Conservation (phyloP, 2,797 vertebrate genomes). For the Hydrophis major region DNA sequence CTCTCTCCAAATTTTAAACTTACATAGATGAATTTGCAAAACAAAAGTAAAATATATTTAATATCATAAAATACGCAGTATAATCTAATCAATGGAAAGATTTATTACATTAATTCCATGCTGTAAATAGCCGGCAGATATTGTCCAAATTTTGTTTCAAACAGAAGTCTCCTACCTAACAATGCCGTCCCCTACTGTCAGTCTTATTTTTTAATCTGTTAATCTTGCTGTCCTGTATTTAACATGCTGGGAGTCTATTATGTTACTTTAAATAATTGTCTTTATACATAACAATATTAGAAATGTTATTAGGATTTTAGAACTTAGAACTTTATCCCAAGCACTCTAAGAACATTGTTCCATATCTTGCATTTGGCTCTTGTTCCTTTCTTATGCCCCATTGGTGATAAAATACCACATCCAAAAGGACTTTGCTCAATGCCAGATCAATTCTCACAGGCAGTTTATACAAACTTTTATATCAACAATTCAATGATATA, state of each 20-base stretch:
- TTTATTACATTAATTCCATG: not conserved
- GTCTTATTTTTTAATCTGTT: not conserved
- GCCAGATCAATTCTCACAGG: not conserved
- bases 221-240: not conserved
- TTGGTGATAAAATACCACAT: not conserved
- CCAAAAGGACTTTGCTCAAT: not conserved
- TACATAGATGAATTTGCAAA: constrained; percentile 16
- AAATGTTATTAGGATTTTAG: not conserved
- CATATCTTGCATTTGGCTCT: not conserved
- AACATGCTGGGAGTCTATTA: not conserved
- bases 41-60: not conserved
- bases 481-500: not conserved
- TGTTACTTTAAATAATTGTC: not conserved
- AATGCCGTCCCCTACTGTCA: not conserved
- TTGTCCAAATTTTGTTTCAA: not conserved
- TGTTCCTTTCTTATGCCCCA: not conserved
- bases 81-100: not conserved
- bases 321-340: not conserved
- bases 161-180: not conserved
- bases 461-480: not conserved
- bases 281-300: not conserved
- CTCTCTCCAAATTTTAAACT: constrained; percentile 6
- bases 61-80: not conserved
- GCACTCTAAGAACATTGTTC: not conserved
- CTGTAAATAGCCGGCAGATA: not conserved